phyloP scores from a whole-genome alignment of 1,140 invertebrate species.

The Nasonia longicornis region DNA sequence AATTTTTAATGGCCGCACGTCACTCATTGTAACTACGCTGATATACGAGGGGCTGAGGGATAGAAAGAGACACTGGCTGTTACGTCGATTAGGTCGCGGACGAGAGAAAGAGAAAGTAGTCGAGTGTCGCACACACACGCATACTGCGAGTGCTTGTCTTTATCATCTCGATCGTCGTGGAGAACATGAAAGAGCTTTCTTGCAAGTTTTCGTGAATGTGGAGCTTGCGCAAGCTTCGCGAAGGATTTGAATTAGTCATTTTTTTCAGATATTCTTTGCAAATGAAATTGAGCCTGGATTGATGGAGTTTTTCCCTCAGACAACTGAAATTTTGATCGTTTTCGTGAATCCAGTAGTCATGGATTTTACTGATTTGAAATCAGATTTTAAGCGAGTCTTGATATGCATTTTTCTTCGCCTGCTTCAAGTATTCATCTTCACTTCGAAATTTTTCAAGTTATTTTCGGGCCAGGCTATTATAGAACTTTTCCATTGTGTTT shows the following conservation, averaged over 20 bases:
- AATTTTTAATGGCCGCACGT: constrained; percentile 51
- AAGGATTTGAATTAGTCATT: constrained; percentile 11
- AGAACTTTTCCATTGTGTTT: too few relatives aligned
- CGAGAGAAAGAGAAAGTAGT: constrained; percentile 7
- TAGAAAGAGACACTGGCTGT: constrained; percentile 42
- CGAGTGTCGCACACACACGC: not conserved
- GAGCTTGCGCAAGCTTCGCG: not conserved
- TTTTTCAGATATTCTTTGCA: not conserved
- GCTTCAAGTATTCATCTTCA: too few relatives aligned
- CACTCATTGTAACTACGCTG: constrained; percentile 53
- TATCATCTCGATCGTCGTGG: not conserved
- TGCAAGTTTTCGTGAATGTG: not conserved
- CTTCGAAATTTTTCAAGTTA: not conserved
- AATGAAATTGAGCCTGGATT: too few relatives aligned
- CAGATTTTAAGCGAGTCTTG: not conserved
- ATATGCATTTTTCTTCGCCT: not conserved
- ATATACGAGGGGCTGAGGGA: constrained; percentile 43
- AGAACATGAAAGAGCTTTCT: constrained; percentile 27
- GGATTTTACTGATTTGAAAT: not conserved
- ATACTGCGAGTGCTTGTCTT: not conserved
- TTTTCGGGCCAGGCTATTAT: too few relatives aligned
- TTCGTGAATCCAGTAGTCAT: too few relatives aligned
- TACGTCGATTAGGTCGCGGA: constrained; percentile 50
- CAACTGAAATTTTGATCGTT: too few relatives aligned
- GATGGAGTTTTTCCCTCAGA: too few relatives aligned